Base-by-base conservation (phyloP, 2,797 vertebrate genomes). In the Crocodylus rhombifer region DNA sequence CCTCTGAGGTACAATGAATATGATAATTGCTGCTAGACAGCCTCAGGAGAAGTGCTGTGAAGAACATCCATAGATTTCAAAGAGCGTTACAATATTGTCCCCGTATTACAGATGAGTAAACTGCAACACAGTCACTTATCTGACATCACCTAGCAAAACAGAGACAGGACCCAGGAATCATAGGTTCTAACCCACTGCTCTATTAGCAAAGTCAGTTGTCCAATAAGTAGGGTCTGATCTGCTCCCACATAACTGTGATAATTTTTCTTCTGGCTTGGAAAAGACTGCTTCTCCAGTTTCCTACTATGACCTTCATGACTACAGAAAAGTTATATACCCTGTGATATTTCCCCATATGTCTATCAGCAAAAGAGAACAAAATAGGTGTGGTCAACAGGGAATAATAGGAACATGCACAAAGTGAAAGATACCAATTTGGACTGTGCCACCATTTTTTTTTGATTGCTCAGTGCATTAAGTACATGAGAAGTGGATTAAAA, bases 401-500 rank as follows among this genome's bases (percentile, higher is more conserved):
- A 90, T 87, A 61, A 86, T 26, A 28, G 85, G 33, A 90, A 76
- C 11, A 4, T 57, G 80, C 13, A 7, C 58, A 84, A 28, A 42
- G 33, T 86, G 61, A 77, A 15, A 87, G 18, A 9, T 4, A 87
- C 4, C 57, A 1, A 0, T 18, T 75, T 11, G 84, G 14, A 20
- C 77, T 78, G 20, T 3, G 0, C 5, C 51, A 62, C 7, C 16
- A 6, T n/a, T 28, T 60, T 62, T 92, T 58, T 56, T 55, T 73
- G 17, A 67, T 58, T 79, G 75, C 71, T 91, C 60, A 77, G 58
- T 36, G 67, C 56, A 56, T 51, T 73, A 90, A 77, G n/a, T 76
- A 76, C 2, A 3, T 86, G 85, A 77, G 58, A 81, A 84, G 30
- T 65, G 64, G 74, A 89, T 82, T 84, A 88, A 94, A 96, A 89